Percentiles rank a stretch among this genome's conserved stretches.
phyloP scores from a whole-genome alignment of 2,113 vertebrate species.

The Pristiophorus japonicus region DNA sequence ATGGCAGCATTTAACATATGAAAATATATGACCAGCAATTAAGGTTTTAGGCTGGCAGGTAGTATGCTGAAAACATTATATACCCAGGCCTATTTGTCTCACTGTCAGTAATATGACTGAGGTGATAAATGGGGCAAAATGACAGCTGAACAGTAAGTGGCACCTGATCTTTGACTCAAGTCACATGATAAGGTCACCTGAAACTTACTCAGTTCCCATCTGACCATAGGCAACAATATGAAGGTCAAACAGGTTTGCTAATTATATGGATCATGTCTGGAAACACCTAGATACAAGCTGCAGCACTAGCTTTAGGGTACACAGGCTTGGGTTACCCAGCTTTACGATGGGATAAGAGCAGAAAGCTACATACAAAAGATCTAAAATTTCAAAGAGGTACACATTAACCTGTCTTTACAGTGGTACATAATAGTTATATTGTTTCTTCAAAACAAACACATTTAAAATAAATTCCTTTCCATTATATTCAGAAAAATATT shows the following conservation, averaged over 20 bases:
- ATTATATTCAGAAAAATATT: slow-evolving; percentile 17
- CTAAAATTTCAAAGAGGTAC: slow-evolving; percentile 62
- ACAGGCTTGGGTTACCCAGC: slow-evolving; percentile 55
- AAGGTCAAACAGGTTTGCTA: slow-evolving; percentile 57
- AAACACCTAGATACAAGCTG: slow-evolving; percentile 56
- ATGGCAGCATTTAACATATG: slow-evolving; percentile 56
- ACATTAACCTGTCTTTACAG: slow-evolving; percentile 52
- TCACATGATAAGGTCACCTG: slow-evolving; percentile 65
- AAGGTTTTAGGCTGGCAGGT: slow-evolving; percentile 56
- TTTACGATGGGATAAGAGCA: slow-evolving; percentile 50
- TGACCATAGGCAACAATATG: slow-evolving; percentile 64
- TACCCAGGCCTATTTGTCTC: slow-evolving; percentile 47
- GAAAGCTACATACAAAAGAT: slow-evolving; percentile 59
- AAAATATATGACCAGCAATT: slow-evolving; percentile 58
- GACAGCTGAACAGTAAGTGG: slow-evolving; percentile 57
- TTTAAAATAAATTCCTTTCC: slow-evolving; percentile 46
- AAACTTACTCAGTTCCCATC: slow-evolving; percentile 63
- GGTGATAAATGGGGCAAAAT: slow-evolving; percentile 63
- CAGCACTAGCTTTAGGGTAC: slow-evolving; percentile 47
- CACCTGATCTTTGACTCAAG: slow-evolving; percentile 62
- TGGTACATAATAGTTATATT: slow-evolving; percentile 47
- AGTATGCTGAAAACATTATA: slow-evolving; percentile 47
- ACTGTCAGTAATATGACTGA: slow-evolving; percentile 55
- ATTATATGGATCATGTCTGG: slow-evolving; percentile 61
- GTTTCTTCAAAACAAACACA: slow-evolving; percentile 57